Evolutionary conservation across 1,140 invertebrate species (phyloP), one percentile per base, ranked within the genome.

Genomic region (Plectrocnemia conspersa): DNA sequence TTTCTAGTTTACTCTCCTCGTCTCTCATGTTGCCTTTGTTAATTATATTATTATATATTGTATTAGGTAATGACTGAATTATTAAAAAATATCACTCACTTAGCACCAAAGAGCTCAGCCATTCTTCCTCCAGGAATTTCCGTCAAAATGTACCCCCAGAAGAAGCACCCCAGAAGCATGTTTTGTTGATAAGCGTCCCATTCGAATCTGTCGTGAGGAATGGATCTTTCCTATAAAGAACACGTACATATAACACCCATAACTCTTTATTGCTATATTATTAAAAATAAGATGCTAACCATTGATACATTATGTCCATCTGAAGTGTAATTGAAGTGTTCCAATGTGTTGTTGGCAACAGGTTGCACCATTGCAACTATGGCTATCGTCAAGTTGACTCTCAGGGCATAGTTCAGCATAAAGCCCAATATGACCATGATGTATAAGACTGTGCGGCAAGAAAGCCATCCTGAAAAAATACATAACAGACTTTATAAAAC

Each of bases 131-230:
- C 92, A 0, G 91, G 89, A 33, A 95, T 71, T 69, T 93, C 92
- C 29, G 90, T 92, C 23, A 88, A 76, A 7, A 93, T 80, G 69
- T 93, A 94, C 3, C 91, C 91, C 85, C 89, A 91, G 76, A 90
- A 94, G 77, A 93, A 94, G 56, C 84, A 82, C 7, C 90, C 89
- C 10, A 91, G 73, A 36, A 93, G 81, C 24, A 84, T 73, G 63
- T 92, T 92, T 63, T 86, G 84, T 56, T 86, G 76, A 55, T 83
- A 80, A 29, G 81, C 78, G 63, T 85, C 76, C 86, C 86, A 90
- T 1, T 75, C 58, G 60, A 84, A 88, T 41, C 78, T 65, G 1
- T 69, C 72, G 42, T 72, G 72, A n/a, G 36, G 24, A 11, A 56
- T 32, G 3, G 44, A 24, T 38, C 33, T 49, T 18, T 42, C 49